phyloP scores from a whole-genome alignment of 2,113 vertebrate genomes.

The Colistium nudipinnis region DNA sequence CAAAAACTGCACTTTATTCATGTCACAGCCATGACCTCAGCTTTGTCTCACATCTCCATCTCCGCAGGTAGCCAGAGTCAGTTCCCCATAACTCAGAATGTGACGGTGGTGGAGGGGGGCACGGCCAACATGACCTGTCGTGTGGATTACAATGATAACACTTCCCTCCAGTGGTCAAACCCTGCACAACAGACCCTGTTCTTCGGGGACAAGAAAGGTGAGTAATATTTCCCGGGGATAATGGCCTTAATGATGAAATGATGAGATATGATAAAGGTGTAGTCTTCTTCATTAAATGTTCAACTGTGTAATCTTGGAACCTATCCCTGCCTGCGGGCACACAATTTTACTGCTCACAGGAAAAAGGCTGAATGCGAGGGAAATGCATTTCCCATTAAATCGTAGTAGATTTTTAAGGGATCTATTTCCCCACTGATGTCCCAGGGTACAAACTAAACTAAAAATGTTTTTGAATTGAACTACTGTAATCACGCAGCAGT shows the following conservation, averaged over 20 bases:
- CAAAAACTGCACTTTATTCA: slow-evolving; percentile 19
- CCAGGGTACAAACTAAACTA: slow-evolving; percentile 45
- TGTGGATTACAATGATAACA: slow-evolving; percentile 99
- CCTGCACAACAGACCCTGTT: slow-evolving; percentile 99
- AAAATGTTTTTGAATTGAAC: slow-evolving; percentile 53
- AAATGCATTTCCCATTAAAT: slow-evolving; percentile 33
- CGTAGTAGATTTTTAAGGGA: slow-evolving; percentile 58
- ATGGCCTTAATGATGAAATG: slow-evolving; percentile 41
- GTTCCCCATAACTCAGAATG: slow-evolving; percentile 96
- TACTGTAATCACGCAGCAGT: slow-evolving; percentile 63
- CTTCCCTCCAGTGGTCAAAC: slow-evolving; percentile 99
- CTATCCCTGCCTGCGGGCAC: slow-evolving; percentile 22
- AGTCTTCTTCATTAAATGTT: slow-evolving; percentile 48
- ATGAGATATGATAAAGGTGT: slow-evolving; percentile 51
- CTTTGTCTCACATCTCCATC: slow-evolving; percentile 70
- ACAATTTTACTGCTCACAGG: slow-evolving; percentile 28
- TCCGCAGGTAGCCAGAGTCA: slow-evolving; percentile 92
- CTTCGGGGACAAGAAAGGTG: slow-evolving; percentile 99
- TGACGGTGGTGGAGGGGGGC: slow-evolving; percentile 95
- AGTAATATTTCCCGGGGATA: slow-evolving; percentile 47
- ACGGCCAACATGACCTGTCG: slow-evolving; percentile 97
- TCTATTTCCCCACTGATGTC: slow-evolving; percentile 45
- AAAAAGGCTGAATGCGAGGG: slow-evolving; percentile 8
- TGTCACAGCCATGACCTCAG: slow-evolving; percentile 81
- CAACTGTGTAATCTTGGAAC: slow-evolving; percentile 23